phyloP scores from a whole-genome alignment of 2,113 vertebrate species.

The Entosphenus tridentatus region DNA sequence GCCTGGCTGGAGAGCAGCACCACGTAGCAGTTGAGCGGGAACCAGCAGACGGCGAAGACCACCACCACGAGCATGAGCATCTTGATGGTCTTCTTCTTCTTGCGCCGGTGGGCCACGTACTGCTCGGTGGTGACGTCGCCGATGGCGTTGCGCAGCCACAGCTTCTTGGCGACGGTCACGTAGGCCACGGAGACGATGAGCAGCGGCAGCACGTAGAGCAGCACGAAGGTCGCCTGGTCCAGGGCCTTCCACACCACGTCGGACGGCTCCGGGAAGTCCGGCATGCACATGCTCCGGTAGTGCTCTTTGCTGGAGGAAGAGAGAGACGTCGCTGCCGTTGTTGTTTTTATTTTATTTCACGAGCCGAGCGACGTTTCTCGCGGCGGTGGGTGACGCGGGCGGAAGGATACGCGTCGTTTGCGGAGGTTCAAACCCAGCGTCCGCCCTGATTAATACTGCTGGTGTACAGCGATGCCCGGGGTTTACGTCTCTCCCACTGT shows the following conservation, averaged over 20 bases:
- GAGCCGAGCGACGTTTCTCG: too few relatives aligned
- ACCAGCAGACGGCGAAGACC: constrained; percentile 35
- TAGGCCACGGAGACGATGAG: constrained; percentile 29
- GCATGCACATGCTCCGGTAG: constrained; percentile 28
- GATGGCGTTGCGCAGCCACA: constrained; percentile 33
- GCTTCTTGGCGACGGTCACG: constrained; percentile 30
- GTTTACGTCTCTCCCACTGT: too few relatives aligned
- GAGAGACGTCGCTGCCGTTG: constrained; percentile 9
- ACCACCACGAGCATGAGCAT: constrained; percentile 37
- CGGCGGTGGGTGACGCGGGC: too few relatives aligned
- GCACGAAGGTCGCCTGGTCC: constrained; percentile 31
- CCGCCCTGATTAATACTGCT: too few relatives aligned
- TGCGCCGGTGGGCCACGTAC: constrained; percentile 25
- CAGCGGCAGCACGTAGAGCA: constrained; percentile 34
- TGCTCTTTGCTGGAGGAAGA: constrained; percentile 22
- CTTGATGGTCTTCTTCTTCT: constrained; percentile 34
- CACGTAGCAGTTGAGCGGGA: constrained; percentile 33
- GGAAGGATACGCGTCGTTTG: too few relatives aligned
- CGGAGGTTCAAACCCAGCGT: too few relatives aligned
- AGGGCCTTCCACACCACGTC: constrained; percentile 42
- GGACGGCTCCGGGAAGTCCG: constrained; percentile 31
- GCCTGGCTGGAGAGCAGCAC: constrained; percentile 31
- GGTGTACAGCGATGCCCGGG: too few relatives aligned
- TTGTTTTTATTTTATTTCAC: too few relatives aligned
- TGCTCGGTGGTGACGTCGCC: constrained; percentile 40